These are phyloP conservation scores for Platerodrilus igneus DNA, from an alignment of 2,888 invertebrate species.

Conservation along the genomic window DNA sequence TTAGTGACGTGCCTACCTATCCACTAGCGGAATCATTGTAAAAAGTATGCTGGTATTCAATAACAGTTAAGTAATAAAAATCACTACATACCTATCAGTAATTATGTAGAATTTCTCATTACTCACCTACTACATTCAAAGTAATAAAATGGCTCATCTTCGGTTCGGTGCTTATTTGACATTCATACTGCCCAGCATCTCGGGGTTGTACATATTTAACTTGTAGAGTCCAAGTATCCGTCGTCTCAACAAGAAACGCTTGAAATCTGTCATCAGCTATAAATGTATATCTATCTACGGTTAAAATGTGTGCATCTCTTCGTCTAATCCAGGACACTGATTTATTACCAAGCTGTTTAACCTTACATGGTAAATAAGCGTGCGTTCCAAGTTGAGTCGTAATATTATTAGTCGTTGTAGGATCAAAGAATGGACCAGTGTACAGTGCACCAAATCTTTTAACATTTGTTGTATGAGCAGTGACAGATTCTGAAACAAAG, in stretches of 20 bases:
- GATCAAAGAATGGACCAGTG: constrained; percentile 83
- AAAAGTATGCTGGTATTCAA: no score
- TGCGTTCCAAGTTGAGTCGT: constrained; percentile 88
- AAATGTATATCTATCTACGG: constrained; percentile 83
- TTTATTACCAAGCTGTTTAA: constrained; percentile 85
- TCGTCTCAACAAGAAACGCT: constrained; percentile 75
- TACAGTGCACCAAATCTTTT: constrained; percentile 73
- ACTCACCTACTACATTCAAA: constrained; percentile 84
- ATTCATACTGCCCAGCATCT: constrained; percentile 88
- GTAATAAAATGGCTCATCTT: constrained; percentile 90
- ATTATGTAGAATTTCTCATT: no score
- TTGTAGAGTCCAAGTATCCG: constrained; percentile 88
- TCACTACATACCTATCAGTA: no score
- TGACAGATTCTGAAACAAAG: no score
- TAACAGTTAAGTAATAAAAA: no score
- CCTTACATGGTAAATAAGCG: constrained; percentile 87
- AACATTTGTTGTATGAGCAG: constrained; percentile 51
- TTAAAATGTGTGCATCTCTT: constrained; percentile 83
- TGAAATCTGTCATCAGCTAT: constrained; percentile 91
- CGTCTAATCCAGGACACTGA: constrained; percentile 87
- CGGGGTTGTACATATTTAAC: constrained; percentile 85
- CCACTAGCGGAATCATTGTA: no score
- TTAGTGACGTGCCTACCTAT: no score
- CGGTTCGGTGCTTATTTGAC: constrained; percentile 90
- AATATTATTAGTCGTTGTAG: constrained; percentile 77